Base-by-base conservation (phyloP, 2,113 vertebrate genomes). In the Pimephales promelas region DNA sequence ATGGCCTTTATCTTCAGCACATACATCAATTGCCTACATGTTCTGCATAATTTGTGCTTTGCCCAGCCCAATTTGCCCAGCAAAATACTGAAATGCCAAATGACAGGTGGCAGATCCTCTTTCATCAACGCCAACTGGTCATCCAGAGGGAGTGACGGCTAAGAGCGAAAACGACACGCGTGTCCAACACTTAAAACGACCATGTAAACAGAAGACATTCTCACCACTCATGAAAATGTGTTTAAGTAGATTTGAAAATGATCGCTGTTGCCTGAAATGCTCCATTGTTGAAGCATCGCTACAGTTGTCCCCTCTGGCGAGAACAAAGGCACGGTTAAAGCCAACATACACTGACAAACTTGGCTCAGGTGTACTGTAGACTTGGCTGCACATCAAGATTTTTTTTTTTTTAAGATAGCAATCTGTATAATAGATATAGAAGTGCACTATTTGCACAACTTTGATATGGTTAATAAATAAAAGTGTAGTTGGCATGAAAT, bases 91-190 rank as follows among this genome's bases (percentile, higher is more conserved):
- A 47, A 81, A 70, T 81, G 47, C 26, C 28, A 70, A 54, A 49
- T 80, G 79, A 81, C 79, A 81, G 79, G 79, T 81, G 79, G 79
- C 79, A 81, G 62, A 81, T 70, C 64, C 47, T 52, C 64, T 81
- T 81, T 81, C 64, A 70, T 81, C 79, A 81, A 18, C 31, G 64
- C 28, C 79, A 81, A 81, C 64, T 81, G 79, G 26, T 54, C 64
- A 54, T 26, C 64, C 62, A 81, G 47, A 68, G 64, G 31, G 64
- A 81, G 45, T 6, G 47, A 68, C 47, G 62, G 26, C 79, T 54
- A 31, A 70, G 20, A 49, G 14, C 4, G 5, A 52, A 66, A 80
- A 66, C 26, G 36, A n/a, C 59, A 54, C 0, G 13, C 26, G 5
- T 54, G 79, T 56, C 79, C 64, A 81, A 24, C 52, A 77, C 49